These are phyloP conservation scores for Scaptomyza pallida DNA, from an alignment of 1,140 invertebrate genomes.

Conservation along the genomic window DNA sequence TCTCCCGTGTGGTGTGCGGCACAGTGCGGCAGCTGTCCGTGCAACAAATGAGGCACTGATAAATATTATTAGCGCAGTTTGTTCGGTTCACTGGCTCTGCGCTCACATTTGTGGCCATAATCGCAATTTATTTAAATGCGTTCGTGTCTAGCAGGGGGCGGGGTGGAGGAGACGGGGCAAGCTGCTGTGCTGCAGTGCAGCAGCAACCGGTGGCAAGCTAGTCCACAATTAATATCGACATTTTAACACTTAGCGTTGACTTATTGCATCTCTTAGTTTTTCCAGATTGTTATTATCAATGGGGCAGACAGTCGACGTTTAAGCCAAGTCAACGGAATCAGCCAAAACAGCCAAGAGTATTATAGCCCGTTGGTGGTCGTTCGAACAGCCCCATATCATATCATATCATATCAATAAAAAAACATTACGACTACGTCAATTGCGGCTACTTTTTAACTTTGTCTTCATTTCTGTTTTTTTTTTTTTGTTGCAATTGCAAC, in stretches of 20 bases:
- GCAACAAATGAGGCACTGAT: slow-evolving; percentile 81
- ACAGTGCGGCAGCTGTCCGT: slow-evolving; percentile 39
- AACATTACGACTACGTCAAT: slow-evolving; percentile 42
- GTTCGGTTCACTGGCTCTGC: slow-evolving; percentile 42
- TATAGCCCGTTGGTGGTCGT: slow-evolving; percentile 22
- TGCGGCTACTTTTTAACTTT: slow-evolving; percentile 36
- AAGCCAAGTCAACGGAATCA: slow-evolving; percentile 14
- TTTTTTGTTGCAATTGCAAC: neutral
- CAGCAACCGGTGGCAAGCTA: slow-evolving; percentile 42
- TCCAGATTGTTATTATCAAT: slow-evolving; percentile 76
- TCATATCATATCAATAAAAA: slow-evolving; percentile 51
- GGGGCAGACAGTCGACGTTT: slow-evolving; percentile 43
- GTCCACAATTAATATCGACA: slow-evolving; percentile 82
- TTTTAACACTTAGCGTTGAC: slow-evolving; percentile 82
- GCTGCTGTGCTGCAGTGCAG: slow-evolving; percentile 23
- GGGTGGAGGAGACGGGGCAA: neutral
- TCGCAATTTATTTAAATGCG: slow-evolving; percentile 82
- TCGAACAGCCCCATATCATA: neutral
- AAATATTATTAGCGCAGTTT: slow-evolving; percentile 80
- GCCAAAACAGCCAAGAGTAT: slow-evolving; percentile 13
- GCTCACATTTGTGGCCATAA: slow-evolving; percentile 75
- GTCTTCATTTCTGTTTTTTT: neutral
- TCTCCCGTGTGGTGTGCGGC: neutral
- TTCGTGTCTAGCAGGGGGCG: slow-evolving; percentile 14
- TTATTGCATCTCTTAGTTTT: slow-evolving; percentile 79